phyloP scores from a whole-genome alignment of 2,113 vertebrate species.

The Cynoglossus semilaevis region DNA sequence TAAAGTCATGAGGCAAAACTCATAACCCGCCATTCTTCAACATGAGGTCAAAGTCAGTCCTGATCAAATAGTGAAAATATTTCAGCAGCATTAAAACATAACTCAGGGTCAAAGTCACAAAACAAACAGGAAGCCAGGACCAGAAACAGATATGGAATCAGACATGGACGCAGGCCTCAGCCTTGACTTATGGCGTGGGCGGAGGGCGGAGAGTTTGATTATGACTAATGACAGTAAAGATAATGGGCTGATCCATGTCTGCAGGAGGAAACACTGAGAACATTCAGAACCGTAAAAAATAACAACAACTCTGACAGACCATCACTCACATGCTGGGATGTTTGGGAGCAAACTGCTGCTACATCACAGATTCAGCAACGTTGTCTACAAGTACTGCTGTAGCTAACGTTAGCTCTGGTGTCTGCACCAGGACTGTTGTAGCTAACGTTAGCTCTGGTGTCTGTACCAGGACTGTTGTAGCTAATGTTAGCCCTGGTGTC shows the following conservation, averaged over 20 bases:
- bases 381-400: no score
- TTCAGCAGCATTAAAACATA: background rate
- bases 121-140: conserved; percentile 50
- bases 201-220: background rate
- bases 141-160: conserved; percentile 49
- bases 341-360: background rate
- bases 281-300: conserved; percentile 2
- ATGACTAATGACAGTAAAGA: conserved; percentile 27
- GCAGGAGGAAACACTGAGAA: conserved; percentile 32
- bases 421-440: no score
- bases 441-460: no score
- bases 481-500: no score
- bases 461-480: no score
- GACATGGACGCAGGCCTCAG: conserved; percentile 11
- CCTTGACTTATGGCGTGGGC: conserved; percentile 26
- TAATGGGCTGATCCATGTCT: conserved; percentile 28
- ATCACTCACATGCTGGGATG: conserved; percentile 17
- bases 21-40: background rate
- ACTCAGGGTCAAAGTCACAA: background rate
- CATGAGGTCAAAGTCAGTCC: background rate
- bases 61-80: background rate
- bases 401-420: no score
- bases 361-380: no score
- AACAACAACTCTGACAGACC: conserved; percentile 21
- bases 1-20: background rate